Evolutionary conservation across 2,888 invertebrate genomes (phyloP), one percentile per base, ranked within the genome.

Genomic region (Trichopoda pennipes): DNA sequence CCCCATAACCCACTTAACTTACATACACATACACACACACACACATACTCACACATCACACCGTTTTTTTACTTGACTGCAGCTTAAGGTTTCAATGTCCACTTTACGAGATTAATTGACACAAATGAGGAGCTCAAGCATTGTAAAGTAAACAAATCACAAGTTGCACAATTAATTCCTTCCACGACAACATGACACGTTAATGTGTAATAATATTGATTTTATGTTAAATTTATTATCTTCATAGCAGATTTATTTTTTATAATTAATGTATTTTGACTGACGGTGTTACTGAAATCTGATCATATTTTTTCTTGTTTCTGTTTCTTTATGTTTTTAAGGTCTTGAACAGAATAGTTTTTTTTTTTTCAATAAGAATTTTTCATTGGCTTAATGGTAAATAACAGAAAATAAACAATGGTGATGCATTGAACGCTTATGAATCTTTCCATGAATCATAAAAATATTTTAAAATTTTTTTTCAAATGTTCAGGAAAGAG

Each of bases 131-230:
- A n/a, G n/a, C 51, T 28, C 2, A 38, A 38, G 12, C 38, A 2
- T 12, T 7, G 38, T 12, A 38, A 42, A 53, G 38, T 21, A 60
- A 60, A 38, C 19, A 53, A 61, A 53, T 21, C 16, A 44, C 42
- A 42, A 53, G 32, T 53, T 70, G 12, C 77, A 58, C 58, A 78
- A 78, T 78, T 78, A 66, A 78, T 78, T 58, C 28, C 64, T 42
- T 44, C 51, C 19, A 53, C 38, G 32, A 66, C 53, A 72, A 72
- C 77, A 78, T 78, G 64, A 70, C 72, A 72, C 63, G 4, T 61
- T 61, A 32, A 47, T 14, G 17, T 38, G 23, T 23, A 56, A 61
- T 69, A 49, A 17, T 32, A 75, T 64, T 56, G 66, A 80, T 60
- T 80, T 58, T 28, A 8, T 76, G 49, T 47, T 9, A 21, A 68